Evolutionary conservation across 2,888 invertebrate species (phyloP), one percentile per base, ranked within the genome.

Genomic region (Eupithecia tripunctaria): DNA sequence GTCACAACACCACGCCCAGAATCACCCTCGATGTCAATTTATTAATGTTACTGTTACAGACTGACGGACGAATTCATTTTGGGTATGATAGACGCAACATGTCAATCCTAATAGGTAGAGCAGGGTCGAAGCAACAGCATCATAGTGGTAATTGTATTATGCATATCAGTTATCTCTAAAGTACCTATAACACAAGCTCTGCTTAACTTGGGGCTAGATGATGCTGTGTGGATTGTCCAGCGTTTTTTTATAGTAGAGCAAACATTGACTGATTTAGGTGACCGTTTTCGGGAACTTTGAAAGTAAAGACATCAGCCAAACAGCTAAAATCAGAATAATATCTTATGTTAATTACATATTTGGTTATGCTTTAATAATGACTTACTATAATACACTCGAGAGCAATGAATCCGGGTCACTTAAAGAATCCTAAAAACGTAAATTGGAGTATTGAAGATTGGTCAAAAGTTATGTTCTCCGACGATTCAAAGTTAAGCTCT

Each of bases 1-100:
- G 93, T 93, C 93, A 93, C 85, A 94, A 93, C 93, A 92, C 84
- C 84, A 88, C 91, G 88, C 91, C 91, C 89, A 80, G 79, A 77
- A 72, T 77, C 83, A 85, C 88, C 87, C 88, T 85, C 82, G 78
- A 76, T 77, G 79, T 78, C 83, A 85, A 86, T 87, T 86, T 82
- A 80, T 82, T 82, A 71, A 76, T 80, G 68, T 66, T 62, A 82
- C 82, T 80, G 68, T 66, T 62, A 82, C 82, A 82, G 84, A 84
- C 82, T 82, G 85, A 84, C 85, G 84, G 87, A 88, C 84, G 83
- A 82, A 82, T 80, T 86, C 81, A 81, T 85, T 85, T 86, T 82
- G 80, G 80, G 79, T 76, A 81, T 80, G 75, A 80, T 76, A 78
- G 71, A 79, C 81, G 72, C 75, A 79, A 81, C 79, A 75, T 84